Base-by-base conservation (phyloP, 1,140 invertebrate genomes). In the Drosophila sechellia region DNA sequence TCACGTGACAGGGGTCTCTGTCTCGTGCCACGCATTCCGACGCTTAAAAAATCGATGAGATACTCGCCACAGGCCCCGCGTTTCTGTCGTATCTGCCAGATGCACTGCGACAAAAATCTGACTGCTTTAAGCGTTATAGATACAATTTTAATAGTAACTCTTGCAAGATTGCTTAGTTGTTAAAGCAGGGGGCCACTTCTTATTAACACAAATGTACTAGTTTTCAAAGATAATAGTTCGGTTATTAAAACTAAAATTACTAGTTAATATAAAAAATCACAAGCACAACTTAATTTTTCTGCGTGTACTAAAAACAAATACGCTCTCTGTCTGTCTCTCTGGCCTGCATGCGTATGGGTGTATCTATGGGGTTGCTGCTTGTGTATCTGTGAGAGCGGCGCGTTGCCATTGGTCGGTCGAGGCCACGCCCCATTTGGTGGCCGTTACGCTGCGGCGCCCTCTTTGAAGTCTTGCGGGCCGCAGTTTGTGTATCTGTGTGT, bases 21-120 rank as follows among this genome's bases (percentile, higher is more conserved):
- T 83, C 83, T 86, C 83, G 83, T 87, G 83, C 83, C 83, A 86
- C 15, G 58, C 60, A 74, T 60, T 52, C 50, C 79, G 48, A 61
- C 37, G 55, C 31, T 48, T 17, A 35, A 39, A 70, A 66, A 83
- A 76, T 75, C 71, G 61, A 79, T 76, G 48, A 79, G 71, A 61
- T 72, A 83, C 63, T 45, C 43, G 11, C 39, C 37, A 6, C 8
- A 22, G 17, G 17, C 46, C 5, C 12, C 11, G n/a, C 40, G 48
- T 57, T 40, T 77, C 74, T 65, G 40, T 8, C 35, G 59, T 50
- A 34, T 57, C 45, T 71, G 53, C 50, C 10, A 35, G 31, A 6
- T 52, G n/a, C 49, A 50, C 48, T 17, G 1, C 5, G 25, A 11
- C 27, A 52, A 34, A 49, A 4, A n/a, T 20, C 17, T 3, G 1